Evolutionary conservation across 2,113 vertebrate genomes (phyloP).

Genomic region (Triplophysa rosa): DNA sequence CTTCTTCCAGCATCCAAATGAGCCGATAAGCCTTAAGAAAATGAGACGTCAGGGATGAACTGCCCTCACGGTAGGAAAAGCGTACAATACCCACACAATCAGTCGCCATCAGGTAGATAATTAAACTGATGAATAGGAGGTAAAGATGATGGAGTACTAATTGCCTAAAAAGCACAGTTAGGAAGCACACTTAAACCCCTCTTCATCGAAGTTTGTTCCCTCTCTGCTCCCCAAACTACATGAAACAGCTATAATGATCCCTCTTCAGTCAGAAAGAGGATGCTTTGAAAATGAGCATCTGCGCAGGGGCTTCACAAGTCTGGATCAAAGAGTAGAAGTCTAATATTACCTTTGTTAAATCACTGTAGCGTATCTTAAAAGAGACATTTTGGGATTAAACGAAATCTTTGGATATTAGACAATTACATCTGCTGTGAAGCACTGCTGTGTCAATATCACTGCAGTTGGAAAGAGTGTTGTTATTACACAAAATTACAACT

Average conservation of each 20-base stretch:
- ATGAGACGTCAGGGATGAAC: conserved; percentile 59
- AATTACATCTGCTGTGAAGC: background rate
- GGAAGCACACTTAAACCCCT: conserved; percentile 43
- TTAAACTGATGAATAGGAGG: conserved; percentile 69
- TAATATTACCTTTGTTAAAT: conserved; percentile 34
- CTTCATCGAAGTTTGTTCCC: conserved; percentile 45
- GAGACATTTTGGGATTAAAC: background rate
- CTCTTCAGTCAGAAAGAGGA: conserved; percentile 38
- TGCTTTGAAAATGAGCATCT: conserved; percentile 28
- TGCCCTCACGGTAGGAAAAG: conserved; percentile 54
- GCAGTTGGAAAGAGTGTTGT: background rate
- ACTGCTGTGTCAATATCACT: no score
- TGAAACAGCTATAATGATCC: conserved; percentile 52
- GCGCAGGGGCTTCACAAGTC: conserved; percentile 21
- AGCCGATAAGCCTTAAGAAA: conserved; percentile 74
- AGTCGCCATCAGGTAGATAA: conserved; percentile 68
- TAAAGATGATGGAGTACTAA: conserved; percentile 47
- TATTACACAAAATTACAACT: no score
- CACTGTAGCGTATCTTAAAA: background rate
- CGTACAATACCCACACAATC: conserved; percentile 44
- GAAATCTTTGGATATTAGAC: background rate
- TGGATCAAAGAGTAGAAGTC: conserved; percentile 22
- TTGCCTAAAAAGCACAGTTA: conserved; percentile 49
- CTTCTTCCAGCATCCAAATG: conserved; percentile 65
- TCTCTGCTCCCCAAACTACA: conserved; percentile 45